Evolutionary conservation across 2,888 invertebrate species (phyloP), one percentile per base, ranked within the genome.

Genomic region (Hirtodrosophila trivittata): DNA sequence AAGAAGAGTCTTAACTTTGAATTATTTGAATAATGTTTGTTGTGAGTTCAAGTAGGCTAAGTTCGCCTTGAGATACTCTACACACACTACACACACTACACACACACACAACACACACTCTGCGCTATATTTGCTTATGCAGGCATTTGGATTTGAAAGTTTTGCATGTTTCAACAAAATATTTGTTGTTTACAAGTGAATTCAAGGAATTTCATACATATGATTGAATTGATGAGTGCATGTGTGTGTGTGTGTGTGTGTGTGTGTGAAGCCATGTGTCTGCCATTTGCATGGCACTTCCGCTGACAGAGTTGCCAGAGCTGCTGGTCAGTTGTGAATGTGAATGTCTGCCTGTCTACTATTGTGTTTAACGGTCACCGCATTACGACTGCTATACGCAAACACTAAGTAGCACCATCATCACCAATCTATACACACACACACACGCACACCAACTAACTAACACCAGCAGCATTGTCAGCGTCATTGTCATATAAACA

Each of bases 381-480:
- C 59, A 62, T 67, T 65, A 28, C 28, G n/a, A 28, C 28, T n/a
- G n/a, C n/a, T 9, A 60, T 50, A 28, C 41, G 18, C 5, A 21
- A 21, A 49, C 62, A 69, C 75, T 73, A 77, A 77, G 62, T 75
- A 77, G 77, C 66, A 49, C 60, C 68, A 63, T 64, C 60, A 59
- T 45, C 64, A 50, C 58, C 38, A 26, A 14, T 32, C 5, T n/a
- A 28, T 9, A 28, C 2, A 7, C 28, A 2, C n/a, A 28, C 28
- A 28, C 28, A 28, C 28, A 7, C 7, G 7, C 28, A 8, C 25
- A 32, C 39, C n/a, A n/a, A n/a, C n/a, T n/a, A 25, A 25, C 21
- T 12, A 42, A 8, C 32, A 26, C 8, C 18, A 37, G 16, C 28
- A 12, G 32, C 26, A 12, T 38, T 18, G 5, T 33, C 35, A 43